Percentiles rank a stretch among this genome's conserved stretches.
These are phyloP conservation scores for Cataglyphis albicans DNA, from an alignment of 2,888 invertebrate species.

Conservation along the genomic window DNA sequence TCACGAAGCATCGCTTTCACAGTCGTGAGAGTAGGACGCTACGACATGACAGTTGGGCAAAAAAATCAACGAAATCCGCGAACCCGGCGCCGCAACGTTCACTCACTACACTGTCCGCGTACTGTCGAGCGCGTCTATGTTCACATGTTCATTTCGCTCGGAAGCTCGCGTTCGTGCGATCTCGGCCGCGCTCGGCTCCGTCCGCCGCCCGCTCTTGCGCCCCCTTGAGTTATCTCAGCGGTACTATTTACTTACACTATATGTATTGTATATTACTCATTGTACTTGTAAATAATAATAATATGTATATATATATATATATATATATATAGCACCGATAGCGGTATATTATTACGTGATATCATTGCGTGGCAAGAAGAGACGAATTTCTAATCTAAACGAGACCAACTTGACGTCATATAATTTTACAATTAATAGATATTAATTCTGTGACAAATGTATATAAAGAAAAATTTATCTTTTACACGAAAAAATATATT, in stretches of 20 bases:
- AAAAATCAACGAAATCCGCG: constrained; percentile 71
- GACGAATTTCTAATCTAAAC: not conserved
- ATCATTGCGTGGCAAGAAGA: not conserved
- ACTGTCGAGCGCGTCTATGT: constrained; percentile 74
- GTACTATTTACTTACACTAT: not conserved
- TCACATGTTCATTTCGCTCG: constrained; percentile 64
- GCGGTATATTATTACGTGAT: not conserved
- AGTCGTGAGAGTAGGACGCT: constrained; percentile 45
- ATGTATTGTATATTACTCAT: not conserved
- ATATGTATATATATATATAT: too few species aligned
- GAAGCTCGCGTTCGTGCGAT: constrained; percentile 31
- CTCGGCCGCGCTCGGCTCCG: constrained; percentile 58
- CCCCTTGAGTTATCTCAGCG: not conserved
- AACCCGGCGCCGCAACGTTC: constrained; percentile 75
- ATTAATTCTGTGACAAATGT: too few species aligned
- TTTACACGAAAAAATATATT: too few species aligned
- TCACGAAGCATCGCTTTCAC: constrained; percentile 67
- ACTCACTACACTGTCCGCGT: constrained; percentile 72
- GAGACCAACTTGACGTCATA: not conserved
- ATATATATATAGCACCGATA: too few species aligned
- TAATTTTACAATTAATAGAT: too few species aligned
- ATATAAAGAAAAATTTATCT: too few species aligned
- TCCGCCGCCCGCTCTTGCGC: constrained; percentile 27
- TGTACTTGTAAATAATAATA: too few species aligned
- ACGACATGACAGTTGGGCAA: constrained; percentile 69